Evolutionary conservation across 2,888 invertebrate species (phyloP), one percentile per base, ranked within the genome.

Genomic region (Eutolmus rufibarbis): DNA sequence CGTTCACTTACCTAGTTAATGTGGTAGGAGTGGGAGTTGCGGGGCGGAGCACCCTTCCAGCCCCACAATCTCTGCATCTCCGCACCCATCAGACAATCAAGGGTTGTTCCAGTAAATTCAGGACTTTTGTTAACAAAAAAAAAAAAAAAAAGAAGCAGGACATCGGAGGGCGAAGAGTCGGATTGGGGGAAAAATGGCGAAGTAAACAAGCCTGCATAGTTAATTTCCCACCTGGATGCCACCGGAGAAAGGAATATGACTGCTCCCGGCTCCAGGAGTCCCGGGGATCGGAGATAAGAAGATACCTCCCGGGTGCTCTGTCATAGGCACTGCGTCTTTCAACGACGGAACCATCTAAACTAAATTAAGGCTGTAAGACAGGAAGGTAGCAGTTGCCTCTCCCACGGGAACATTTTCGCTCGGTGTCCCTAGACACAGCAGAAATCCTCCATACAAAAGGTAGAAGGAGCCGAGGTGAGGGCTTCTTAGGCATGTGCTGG

Each of bases 151-250:
- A 40, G 43, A n/a, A 40, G 43, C 43, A 82, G 28, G 51, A 51
- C 56, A 56, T 56, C 66, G 2, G 28, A 51, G 34, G 8, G 14
- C 28, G 28, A 31, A 5, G 37, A 51, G 34, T 57, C 57, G 28
- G 57, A 28, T 23, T 9, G n/a, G 31, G 51, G 51, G 37, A 82
- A 28, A 56, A 56, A 56, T 34, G 31, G 34, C 16, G 28, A 82
- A 56, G 82, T 82, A 82, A 82, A 56, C 82, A 82, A 34, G 56
- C 37, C 57, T 82, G 56, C 82, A 82, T 82, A 82, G 82, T 82
- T 82, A 82, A 82, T 82, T 82, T 82, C 82, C 82, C 82, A 82
- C 57, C 82, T 82, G 57, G 57, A 51, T 82, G 56, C 57, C 82
- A 46, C 46, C 23, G 23, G 23, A 66, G 66, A 66, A 66, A 66